Percentiles rank a stretch among this genome's conserved stretches.
phyloP scores from a whole-genome alignment of 2,888 invertebrate species.

The Troglohyphantes excavatus region DNA sequence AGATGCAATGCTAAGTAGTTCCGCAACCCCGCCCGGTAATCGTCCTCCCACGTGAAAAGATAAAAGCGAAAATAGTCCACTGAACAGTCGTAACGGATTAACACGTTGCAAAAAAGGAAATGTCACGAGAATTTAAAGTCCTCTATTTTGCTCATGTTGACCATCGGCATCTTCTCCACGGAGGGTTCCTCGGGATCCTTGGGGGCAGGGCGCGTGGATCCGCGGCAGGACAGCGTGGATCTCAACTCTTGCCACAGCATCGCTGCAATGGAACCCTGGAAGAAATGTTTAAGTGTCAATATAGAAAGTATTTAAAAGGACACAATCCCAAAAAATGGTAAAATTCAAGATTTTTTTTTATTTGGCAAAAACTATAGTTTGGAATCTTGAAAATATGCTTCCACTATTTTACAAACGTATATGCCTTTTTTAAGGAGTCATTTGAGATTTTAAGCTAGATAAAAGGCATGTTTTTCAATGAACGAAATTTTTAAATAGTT shows the following conservation, averaged over 20 bases:
- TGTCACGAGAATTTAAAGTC: constrained; percentile 70
- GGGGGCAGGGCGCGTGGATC: constrained; percentile 79
- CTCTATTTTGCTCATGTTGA: constrained; percentile 68
- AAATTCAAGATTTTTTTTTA: no score
- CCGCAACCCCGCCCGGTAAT: neutral
- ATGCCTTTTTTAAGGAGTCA: no score
- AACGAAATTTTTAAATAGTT: no score
- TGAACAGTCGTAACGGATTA: neutral
- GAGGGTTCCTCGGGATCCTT: constrained; percentile 69
- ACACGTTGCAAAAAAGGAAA: neutral
- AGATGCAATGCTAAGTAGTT: neutral
- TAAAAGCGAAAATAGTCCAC: constrained; percentile 27
- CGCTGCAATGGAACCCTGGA: constrained; percentile 79
- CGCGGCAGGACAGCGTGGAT: constrained; percentile 79
- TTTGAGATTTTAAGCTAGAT: no score
- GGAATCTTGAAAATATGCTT: no score
- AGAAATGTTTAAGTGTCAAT: no score
- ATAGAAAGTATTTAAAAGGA: no score
- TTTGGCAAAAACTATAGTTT: no score
- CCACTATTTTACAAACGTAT: no score
- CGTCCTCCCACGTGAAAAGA: neutral
- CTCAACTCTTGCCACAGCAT: constrained; percentile 80
- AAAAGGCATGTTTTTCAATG: no score
- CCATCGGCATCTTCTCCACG: constrained; percentile 75
- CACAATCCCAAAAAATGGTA: no score